Conservation (phyloP, 2,113 vertebrate species). For the Ardeotis arabs region DNA sequence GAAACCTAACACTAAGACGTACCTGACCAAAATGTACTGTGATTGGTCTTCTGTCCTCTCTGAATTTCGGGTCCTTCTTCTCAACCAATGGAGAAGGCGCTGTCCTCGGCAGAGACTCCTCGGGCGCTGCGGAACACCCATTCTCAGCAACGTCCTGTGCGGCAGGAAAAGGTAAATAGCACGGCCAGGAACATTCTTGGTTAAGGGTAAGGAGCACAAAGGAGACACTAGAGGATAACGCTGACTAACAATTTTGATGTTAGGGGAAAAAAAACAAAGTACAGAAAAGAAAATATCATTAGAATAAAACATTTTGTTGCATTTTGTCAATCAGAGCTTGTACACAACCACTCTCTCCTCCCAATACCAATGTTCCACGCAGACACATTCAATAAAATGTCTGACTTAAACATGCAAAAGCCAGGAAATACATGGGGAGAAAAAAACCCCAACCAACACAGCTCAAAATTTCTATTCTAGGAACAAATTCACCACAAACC, state of each 20-base stretch:
- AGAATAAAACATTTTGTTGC: neutral
- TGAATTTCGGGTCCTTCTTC: constrained; percentile 77
- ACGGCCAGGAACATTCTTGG: constrained; percentile 21
- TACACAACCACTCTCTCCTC: neutral
- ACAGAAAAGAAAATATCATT: constrained; percentile 18
- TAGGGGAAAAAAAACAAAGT: neutral
- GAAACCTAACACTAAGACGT: neutral
- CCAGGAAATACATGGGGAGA: neutral
- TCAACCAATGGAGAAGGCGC: constrained; percentile 66
- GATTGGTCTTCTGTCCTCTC: constrained; percentile 86
- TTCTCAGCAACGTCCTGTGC: constrained; percentile 91
- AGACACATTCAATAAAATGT: neutral
- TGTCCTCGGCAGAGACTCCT: constrained; percentile 74
- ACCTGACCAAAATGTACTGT: constrained; percentile 96
- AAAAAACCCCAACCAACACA: neutral
- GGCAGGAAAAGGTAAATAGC: constrained; percentile 35
- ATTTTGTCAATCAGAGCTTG: neutral
- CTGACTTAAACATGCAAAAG: constrained; percentile 31
- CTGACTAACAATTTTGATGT: constrained; percentile 35
- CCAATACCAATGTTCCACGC: neutral
- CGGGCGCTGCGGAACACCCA: constrained; percentile 75
- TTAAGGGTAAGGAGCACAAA: constrained; percentile 21
- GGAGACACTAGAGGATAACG: constrained; percentile 33
- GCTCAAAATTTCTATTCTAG: neutral
- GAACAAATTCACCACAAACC: neutral